Conservation (phyloP, 2,797 vertebrate species). For the Octomys mimax region DNA sequence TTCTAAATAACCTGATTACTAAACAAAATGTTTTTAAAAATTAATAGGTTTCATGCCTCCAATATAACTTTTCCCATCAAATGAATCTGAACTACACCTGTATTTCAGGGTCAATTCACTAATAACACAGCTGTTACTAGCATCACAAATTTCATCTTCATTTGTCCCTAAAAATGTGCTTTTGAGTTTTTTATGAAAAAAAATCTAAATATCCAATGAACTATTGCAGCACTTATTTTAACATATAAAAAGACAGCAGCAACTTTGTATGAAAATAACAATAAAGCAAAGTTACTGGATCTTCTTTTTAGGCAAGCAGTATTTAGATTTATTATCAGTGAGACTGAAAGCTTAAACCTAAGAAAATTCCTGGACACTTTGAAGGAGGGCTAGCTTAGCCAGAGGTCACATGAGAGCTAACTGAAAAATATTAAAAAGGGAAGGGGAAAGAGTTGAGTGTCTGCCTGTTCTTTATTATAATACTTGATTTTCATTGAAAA, state of each 20-base stretch:
- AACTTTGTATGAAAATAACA: slow-evolving; percentile 41
- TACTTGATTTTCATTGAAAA: slow-evolving; percentile 49
- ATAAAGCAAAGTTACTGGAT: slow-evolving; percentile 46
- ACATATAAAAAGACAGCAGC: slow-evolving; percentile 27
- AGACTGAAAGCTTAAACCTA: slow-evolving; percentile 77
- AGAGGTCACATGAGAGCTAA: slow-evolving; percentile 74
- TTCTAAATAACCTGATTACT: slow-evolving; percentile 52
- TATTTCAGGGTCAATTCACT: slow-evolving; percentile 52
- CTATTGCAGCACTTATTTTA: slow-evolving; percentile 26
- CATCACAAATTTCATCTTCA: slow-evolving; percentile 55
- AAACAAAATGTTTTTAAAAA: background rate
- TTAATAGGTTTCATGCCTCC: slow-evolving; percentile 23
- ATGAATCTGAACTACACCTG: background rate
- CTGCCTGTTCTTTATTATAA: background rate
- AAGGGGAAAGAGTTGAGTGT: background rate
- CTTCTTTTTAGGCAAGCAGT: slow-evolving; percentile 52
- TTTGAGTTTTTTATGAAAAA: background rate
- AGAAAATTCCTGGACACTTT: slow-evolving; percentile 73
- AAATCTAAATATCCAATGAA: slow-evolving; percentile 33
- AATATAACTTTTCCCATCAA: background rate
- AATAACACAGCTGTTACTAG: slow-evolving; percentile 20
- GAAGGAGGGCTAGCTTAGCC: slow-evolving; percentile 66
- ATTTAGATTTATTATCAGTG: slow-evolving; percentile 79
- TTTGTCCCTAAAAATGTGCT: background rate
- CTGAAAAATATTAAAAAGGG: slow-evolving; percentile 62